Percentiles rank a stretch among this genome's conserved stretches.
Evolutionary conservation across 2,888 invertebrate species (phyloP).

Genomic region (Erebia ligea): DNA sequence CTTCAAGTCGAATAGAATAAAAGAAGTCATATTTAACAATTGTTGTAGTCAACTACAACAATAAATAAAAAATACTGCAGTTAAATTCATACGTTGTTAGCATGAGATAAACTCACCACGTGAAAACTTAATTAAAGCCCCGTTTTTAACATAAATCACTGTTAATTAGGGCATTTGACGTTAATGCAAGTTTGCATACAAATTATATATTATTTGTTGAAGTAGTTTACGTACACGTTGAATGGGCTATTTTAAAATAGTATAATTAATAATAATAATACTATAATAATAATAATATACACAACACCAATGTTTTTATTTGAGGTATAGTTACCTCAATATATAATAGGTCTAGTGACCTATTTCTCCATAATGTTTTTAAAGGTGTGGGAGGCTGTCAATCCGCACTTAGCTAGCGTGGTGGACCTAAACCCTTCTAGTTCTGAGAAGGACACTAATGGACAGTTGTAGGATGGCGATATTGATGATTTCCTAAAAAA

Average conservation of each 20-base stretch:
- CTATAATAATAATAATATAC: too few species aligned
- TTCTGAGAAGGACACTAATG: too few species aligned
- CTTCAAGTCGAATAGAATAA: too few species aligned
- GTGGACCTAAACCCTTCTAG: background rate
- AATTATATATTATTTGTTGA: constrained; percentile 16
- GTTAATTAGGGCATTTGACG: constrained; percentile 37
- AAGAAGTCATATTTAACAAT: too few species aligned
- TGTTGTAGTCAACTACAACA: too few species aligned
- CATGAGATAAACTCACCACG: constrained; percentile 28
- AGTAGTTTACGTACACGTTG: background rate
- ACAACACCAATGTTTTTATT: too few species aligned
- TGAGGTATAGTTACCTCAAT: too few species aligned
- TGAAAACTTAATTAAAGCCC: constrained; percentile 39
- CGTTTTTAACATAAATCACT: constrained; percentile 40
- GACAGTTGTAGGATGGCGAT: too few species aligned
- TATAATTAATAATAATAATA: too few species aligned
- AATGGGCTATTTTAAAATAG: background rate
- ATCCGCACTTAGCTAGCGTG: background rate
- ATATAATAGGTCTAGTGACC: too few species aligned
- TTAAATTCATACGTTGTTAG: background rate
- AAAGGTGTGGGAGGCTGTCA: background rate
- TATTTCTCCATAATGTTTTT: too few species aligned
- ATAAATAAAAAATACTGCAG: background rate
- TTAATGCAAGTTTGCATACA: constrained; percentile 26
- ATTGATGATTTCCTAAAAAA: too few species aligned